Base-by-base conservation (phyloP, 53 echinoderm and acorn worm species). In the Zoroaster sp. region DNA sequence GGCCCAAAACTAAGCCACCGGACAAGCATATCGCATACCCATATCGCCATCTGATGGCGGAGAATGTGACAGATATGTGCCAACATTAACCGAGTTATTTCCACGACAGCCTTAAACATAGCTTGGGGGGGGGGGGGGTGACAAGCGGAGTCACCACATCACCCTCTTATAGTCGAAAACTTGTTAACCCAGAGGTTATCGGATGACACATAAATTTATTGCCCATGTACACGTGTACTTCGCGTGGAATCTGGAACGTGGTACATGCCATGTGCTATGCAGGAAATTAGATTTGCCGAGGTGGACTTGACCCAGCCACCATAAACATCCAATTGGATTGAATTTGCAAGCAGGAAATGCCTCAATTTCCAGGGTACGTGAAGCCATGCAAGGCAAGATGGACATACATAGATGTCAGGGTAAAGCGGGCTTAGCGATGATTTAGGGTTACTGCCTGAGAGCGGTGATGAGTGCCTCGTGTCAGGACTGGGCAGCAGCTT, bases 301-400 rank as follows among this genome's bases (percentile, higher is more conserved):
- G 85, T 85, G 85, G 70, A 85, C 53, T 69, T 32, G 49, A 51
- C 70, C 70, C 70, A 43, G 36, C 85, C 52, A 81, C 66, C 81
- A 81, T 66, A 71, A 85, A 85, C 70, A 85, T 70, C 71, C 85
- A 85, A 85, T 72, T 85, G 85, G 55, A 34, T 78, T 30, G 54
- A 78, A 78, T 78, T 78, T 78, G 54, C 54, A n/a, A 59, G 47
- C 85, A 71, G 85, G 85, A 85, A 85, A 85, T 85, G 85, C 85
- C 85, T 85, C 85, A 85, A 85, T 85, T 85, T 85, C 71, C 85
- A 85, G 85, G 85, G 85, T 85, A 85, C 85, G 85, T 85, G 85
- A 69, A 71, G 67, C 85, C 85, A 85, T 85, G 70, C 71, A 71
- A 85, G 85, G 85, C 85, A 70, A 28, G 71, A 71, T 47, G 30